phyloP scores from a whole-genome alignment of 2,888 invertebrate genomes.

The Xestoiulus laeticollis region DNA sequence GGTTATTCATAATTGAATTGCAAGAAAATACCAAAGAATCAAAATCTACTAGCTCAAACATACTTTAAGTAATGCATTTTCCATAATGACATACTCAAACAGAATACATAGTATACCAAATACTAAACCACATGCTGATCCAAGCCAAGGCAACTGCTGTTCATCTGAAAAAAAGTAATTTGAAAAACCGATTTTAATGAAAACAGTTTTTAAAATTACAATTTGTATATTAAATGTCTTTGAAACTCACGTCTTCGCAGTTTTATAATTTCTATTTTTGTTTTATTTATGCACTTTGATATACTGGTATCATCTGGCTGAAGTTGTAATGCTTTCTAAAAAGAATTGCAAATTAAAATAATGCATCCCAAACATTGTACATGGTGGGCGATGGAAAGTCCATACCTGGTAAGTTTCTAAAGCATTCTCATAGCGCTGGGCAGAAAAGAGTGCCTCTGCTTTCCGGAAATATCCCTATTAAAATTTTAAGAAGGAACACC shows the following conservation, averaged over 20 bases:
- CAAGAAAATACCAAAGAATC: background rate
- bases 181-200: background rate
- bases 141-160: slow-evolving; percentile 78
- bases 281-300: slow-evolving; percentile 62
- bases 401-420: slow-evolving; percentile 71
- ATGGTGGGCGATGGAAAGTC: background rate
- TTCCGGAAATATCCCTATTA: slow-evolving; percentile 57
- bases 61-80: slow-evolving; percentile 52
- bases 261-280: slow-evolving; percentile 65
- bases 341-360: background rate
- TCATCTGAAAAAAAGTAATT: slow-evolving; percentile 67
- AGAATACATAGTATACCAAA: slow-evolving; percentile 69
- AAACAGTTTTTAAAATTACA: background rate
- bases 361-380: no score
- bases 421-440: slow-evolving; percentile 68
- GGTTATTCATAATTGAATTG: background rate
- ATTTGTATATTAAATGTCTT: background rate
- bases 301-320: slow-evolving; percentile 62
- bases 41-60: background rate
- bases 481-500: background rate
- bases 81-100: slow-evolving; percentile 43
- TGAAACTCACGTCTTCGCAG: slow-evolving; percentile 21
- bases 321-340: slow-evolving; percentile 69
- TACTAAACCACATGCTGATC: slow-evolving; percentile 77
- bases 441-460: slow-evolving; percentile 57